Evolutionary conservation across 1,140 invertebrate genomes (phyloP), one percentile per base, ranked within the genome.

Genomic region (Lordiphosa stackelbergi): DNA sequence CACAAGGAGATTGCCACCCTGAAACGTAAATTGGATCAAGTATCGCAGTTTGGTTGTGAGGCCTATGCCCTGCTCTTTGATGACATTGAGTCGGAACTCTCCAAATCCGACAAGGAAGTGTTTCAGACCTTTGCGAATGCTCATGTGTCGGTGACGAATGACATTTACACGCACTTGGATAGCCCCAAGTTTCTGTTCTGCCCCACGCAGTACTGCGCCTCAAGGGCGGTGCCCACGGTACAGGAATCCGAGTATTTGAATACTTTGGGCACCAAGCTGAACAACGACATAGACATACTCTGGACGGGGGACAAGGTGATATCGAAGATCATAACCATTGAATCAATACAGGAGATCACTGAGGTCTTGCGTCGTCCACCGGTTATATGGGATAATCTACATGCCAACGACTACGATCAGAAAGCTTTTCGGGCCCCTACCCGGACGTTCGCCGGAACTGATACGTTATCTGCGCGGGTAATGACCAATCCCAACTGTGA

Each of bases 311-410:
- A 94, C 10, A 97, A 97, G 89, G 97, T 99, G 5, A 97, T 99
- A 72, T 97, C 97, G 2, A 94, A 97, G 88, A 90, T 92, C 9
- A 90, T 99, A 43, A 95, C 95, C 0, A 91, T 97, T 12, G 94
- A 97, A 72, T 96, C 95, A 5, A 94, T 99, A 40, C 93, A 96
- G 88, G 96, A 98, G 88, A 95, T 99, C 28, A 94, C 95, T 0
- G 94, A 96, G 86, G 95, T 98, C 7, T 88, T 99, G 13, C 90
- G 93, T 51, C 89, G 98, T 36, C 95, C 96, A 7, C 97, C 97
- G 0, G 93, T 99, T 4, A 99, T 99, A 62, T 99, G 98, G 98
- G 98, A 99, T 88, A 99, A 99, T 89, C 90, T 99, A n/a, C 98
- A 99, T 89, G 98, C 98, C 0, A 99, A 99, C 88, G 98, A 99